Conservation (phyloP, 2,797 vertebrate species). For the Kryptopterus vitreolus region DNA sequence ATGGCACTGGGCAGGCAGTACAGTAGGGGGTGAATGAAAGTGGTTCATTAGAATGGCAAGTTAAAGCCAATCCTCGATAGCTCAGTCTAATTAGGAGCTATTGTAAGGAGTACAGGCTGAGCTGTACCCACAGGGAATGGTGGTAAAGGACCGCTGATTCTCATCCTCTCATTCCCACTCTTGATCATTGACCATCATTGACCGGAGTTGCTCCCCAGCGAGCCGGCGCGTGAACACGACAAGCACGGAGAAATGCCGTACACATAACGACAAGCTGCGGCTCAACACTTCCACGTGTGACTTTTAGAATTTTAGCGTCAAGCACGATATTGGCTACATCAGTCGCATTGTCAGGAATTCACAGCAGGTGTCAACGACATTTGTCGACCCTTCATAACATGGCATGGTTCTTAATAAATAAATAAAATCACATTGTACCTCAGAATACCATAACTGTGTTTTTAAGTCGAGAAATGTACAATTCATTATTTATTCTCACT, state of each 20-base stretch:
- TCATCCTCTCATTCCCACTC: conserved; percentile 23
- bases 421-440: no score
- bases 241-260: conserved; percentile 2
- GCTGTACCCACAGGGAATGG: conserved; percentile 17
- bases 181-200: conserved; percentile 37
- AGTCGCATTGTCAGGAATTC: background rate
- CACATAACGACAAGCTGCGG: conserved; percentile 8
- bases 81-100: conserved; percentile 38
- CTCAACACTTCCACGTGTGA: background rate
- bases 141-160: conserved; percentile 28
- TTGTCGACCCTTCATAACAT: no score
- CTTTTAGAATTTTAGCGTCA: no score
- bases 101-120: conserved; percentile 11
- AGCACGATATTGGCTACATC: background rate
- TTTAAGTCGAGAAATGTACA: no score
- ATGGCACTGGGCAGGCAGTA: background rate
- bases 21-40: conserved; percentile 32
- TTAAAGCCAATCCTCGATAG: conserved; percentile 29
- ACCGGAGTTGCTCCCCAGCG: conserved; percentile 10
- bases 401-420: no score
- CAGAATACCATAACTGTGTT: no score
- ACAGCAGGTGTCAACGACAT: no score
- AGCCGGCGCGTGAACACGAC: background rate
- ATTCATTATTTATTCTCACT: no score
- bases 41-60: conserved; percentile 28